Evolutionary conservation across 2,888 invertebrate genomes (phyloP).

Genomic region (Tetragnatha montana): DNA sequence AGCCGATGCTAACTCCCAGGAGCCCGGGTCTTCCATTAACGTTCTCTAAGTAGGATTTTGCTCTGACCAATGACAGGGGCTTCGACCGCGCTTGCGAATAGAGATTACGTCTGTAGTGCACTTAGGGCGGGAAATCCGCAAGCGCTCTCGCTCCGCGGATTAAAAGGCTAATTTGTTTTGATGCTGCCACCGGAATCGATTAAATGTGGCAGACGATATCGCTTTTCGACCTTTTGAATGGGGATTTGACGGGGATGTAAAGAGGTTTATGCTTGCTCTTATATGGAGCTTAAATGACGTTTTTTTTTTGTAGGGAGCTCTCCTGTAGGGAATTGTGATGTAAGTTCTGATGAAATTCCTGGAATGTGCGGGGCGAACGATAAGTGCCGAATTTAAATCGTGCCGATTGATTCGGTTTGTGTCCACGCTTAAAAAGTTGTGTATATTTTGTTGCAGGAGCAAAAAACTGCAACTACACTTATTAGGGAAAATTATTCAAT

Average conservation of each 20-base stretch:
- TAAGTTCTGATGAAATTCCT: no score
- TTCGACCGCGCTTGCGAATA: slow-evolving; percentile 15
- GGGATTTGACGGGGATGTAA: slow-evolving; percentile 38
- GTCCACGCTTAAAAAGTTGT: no score
- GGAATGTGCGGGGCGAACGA: no score
- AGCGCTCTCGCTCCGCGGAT: slow-evolving; percentile 41
- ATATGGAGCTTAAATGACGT: background rate
- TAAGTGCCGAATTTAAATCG: no score
- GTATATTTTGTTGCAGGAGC: no score
- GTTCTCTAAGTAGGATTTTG: slow-evolving; percentile 59
- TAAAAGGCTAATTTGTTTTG: slow-evolving; percentile 69
- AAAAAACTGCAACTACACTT: no score
- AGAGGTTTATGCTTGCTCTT: slow-evolving; percentile 29
- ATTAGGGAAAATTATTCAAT: no score
- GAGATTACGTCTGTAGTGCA: slow-evolving; percentile 45
- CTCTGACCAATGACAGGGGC: slow-evolving; percentile 43
- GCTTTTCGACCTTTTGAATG: slow-evolving; percentile 1
- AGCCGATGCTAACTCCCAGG: slow-evolving; percentile 40
- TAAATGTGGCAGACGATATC: slow-evolving; percentile 23
- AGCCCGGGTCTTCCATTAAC: slow-evolving; percentile 53
- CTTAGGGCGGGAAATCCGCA: slow-evolving; percentile 35
- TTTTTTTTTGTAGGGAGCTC: background rate
- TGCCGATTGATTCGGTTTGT: no score
- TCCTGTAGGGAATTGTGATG: no score
- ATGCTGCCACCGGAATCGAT: slow-evolving; percentile 32